phyloP scores from a whole-genome alignment of 2,888 invertebrate species.

The Griposia aprilina region DNA sequence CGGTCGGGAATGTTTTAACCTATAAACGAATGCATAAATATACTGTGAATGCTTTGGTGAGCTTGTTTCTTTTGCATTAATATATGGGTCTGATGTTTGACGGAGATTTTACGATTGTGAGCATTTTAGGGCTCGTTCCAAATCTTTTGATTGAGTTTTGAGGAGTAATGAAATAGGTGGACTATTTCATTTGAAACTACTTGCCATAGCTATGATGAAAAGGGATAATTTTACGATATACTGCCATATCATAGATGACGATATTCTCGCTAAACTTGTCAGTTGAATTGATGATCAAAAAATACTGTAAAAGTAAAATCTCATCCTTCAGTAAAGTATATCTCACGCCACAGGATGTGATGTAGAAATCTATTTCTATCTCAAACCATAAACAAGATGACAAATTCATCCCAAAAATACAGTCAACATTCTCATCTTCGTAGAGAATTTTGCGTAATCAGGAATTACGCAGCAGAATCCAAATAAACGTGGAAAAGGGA shows the following conservation, averaged over 20 bases:
- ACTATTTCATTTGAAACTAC: background rate
- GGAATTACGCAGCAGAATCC: conserved; percentile 55
- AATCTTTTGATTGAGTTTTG: conserved; percentile 32
- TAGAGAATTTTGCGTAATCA: conserved; percentile 54
- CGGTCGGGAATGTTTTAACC: conserved; percentile 62
- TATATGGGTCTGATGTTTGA: conserved; percentile 40
- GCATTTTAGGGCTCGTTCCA: conserved; percentile 13
- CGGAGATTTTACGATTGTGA: conserved; percentile 14
- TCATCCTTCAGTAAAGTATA: background rate
- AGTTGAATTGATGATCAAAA: background rate
- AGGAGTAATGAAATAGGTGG: background rate
- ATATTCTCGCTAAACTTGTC: background rate
- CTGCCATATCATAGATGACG: background rate
- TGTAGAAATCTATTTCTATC: conserved; percentile 14
- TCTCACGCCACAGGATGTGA: conserved; percentile 5
- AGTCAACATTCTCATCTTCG: conserved; percentile 18
- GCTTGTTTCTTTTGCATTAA: conserved; percentile 45
- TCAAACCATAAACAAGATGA: conserved; percentile 10
- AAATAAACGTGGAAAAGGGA: conserved; percentile 59
- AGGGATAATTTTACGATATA: background rate
- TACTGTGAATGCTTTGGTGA: conserved; percentile 47
- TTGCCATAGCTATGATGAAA: background rate
- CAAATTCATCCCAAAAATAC: conserved; percentile 43
- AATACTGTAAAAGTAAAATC: background rate
- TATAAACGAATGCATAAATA: conserved; percentile 62